Evolutionary conservation across 2,113 vertebrate genomes (phyloP).

Genomic region (Ascaphus truei): DNA sequence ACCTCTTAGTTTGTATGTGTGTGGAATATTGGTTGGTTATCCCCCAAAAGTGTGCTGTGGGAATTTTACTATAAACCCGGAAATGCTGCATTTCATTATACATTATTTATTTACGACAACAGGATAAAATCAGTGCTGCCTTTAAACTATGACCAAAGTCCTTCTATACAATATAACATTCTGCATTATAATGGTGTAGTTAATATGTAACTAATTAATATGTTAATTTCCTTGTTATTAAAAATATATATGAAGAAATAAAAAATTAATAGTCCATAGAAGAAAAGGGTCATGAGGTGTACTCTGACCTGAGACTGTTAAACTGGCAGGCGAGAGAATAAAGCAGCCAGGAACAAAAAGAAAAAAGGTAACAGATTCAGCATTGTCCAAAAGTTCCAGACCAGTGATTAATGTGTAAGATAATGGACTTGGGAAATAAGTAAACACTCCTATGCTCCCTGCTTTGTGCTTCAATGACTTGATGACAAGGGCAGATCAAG

Average conservation of each 20-base stretch:
- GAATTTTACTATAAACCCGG: too few relatives aligned
- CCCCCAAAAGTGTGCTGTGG: too few relatives aligned
- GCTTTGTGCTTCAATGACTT: slow-evolving; percentile 98
- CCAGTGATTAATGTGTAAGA: slow-evolving; percentile 99
- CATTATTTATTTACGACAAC: too few relatives aligned
- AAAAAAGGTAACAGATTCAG: slow-evolving; percentile 85
- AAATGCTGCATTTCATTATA: too few relatives aligned
- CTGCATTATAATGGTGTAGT: too few relatives aligned
- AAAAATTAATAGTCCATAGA: slow-evolving; percentile 55
- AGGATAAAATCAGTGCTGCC: too few relatives aligned
- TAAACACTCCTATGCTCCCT: slow-evolving; percentile 99
- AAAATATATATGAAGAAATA: background rate
- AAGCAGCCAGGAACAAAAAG: slow-evolving; percentile 56
- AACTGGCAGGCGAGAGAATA: slow-evolving; percentile 60
- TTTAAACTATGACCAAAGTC: too few relatives aligned
- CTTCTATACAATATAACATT: too few relatives aligned
- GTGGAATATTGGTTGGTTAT: too few relatives aligned
- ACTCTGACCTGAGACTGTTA: slow-evolving; percentile 54
- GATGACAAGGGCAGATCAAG: slow-evolving; percentile 99
- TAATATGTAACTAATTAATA: background rate
- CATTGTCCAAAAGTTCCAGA: slow-evolving; percentile 96
- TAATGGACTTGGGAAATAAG: slow-evolving; percentile 99
- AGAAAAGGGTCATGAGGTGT: slow-evolving; percentile 60
- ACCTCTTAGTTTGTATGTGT: too few relatives aligned
- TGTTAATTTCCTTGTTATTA: background rate